Evolutionary conservation across 2,888 invertebrate species (phyloP).

Genomic region (Eupeodes luniger): DNA sequence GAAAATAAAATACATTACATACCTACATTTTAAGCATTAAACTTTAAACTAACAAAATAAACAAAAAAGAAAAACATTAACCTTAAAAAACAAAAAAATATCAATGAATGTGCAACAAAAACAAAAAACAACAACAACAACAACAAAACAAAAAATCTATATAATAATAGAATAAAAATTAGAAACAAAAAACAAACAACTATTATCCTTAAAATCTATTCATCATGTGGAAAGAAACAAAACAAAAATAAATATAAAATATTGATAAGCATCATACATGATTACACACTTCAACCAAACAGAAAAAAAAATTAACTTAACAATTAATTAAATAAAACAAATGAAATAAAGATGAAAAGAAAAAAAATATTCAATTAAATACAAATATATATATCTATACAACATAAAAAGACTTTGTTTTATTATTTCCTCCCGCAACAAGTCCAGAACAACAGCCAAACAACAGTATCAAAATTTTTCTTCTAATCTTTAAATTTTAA

Average conservation of each 20-base stretch:
- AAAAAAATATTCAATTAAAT: constrained; percentile 72
- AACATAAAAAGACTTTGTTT: constrained; percentile 76
- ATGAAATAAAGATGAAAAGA: constrained; percentile 33
- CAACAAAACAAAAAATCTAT: not conserved
- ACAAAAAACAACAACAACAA: constrained; percentile 12
- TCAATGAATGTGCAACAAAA: constrained; percentile 68
- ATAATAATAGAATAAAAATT: constrained; percentile 37
- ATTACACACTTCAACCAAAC: constrained; percentile 55
- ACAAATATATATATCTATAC: constrained; percentile 76
- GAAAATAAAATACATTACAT: constrained; percentile 60
- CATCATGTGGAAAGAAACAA: constrained; percentile 64
- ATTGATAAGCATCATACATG: constrained; percentile 62
- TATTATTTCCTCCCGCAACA: constrained; percentile 73
- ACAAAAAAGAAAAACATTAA: constrained; percentile 24
- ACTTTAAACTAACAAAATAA: constrained; percentile 34
- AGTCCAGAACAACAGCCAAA: constrained; percentile 73
- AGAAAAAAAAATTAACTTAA: too few species aligned
- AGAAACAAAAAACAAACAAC: constrained; percentile 41
- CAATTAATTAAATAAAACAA: constrained; percentile 39
- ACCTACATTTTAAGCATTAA: constrained; percentile 70
- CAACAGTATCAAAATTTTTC: constrained; percentile 59
- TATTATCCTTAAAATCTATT: constrained; percentile 56
- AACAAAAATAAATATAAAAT: constrained; percentile 30
- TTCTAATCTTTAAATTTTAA: constrained; percentile 7
- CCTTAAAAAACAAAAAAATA: constrained; percentile 46